phyloP scores from a whole-genome alignment of 2,113 vertebrate genomes.

The Campylorhamphus procurvoides region DNA sequence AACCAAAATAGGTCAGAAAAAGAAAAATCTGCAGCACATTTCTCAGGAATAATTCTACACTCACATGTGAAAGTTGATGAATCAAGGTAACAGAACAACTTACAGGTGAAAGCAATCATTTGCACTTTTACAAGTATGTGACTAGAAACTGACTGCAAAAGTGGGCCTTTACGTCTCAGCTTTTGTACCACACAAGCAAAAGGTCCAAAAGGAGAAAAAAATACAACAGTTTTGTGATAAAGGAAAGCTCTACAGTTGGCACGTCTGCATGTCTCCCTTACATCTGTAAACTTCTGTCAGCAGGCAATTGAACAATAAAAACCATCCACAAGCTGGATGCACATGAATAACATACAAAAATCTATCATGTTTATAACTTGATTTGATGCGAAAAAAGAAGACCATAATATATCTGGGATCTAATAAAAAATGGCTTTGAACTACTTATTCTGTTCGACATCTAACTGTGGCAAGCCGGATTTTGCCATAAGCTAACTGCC shows the following conservation, averaged over 20 bases:
- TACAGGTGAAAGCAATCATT: not conserved
- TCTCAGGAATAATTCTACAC: not conserved
- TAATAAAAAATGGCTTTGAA: not conserved
- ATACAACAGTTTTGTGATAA: not conserved
- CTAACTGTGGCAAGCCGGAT: not conserved
- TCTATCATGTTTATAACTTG: not conserved
- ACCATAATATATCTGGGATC: not conserved
- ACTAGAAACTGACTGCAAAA: not conserved
- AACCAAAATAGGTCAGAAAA: not conserved
- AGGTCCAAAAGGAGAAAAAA: not conserved
- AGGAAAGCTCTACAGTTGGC: not conserved
- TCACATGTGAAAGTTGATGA: not conserved
- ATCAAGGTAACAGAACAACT: not conserved
- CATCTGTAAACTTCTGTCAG: not conserved
- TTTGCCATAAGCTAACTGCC: not conserved
- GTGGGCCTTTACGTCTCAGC: not conserved
- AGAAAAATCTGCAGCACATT: not conserved
- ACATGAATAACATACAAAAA: not conserved
- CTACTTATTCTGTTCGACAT: not conserved
- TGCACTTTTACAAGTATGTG: not conserved
- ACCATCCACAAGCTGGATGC: not conserved
- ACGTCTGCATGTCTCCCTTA: accelerated
- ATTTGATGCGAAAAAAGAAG: not conserved
- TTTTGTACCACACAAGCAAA: not conserved
- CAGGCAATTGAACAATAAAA: not conserved